phyloP scores from a whole-genome alignment of 2,797 vertebrate genomes.

The Eulemur rubriventer region DNA sequence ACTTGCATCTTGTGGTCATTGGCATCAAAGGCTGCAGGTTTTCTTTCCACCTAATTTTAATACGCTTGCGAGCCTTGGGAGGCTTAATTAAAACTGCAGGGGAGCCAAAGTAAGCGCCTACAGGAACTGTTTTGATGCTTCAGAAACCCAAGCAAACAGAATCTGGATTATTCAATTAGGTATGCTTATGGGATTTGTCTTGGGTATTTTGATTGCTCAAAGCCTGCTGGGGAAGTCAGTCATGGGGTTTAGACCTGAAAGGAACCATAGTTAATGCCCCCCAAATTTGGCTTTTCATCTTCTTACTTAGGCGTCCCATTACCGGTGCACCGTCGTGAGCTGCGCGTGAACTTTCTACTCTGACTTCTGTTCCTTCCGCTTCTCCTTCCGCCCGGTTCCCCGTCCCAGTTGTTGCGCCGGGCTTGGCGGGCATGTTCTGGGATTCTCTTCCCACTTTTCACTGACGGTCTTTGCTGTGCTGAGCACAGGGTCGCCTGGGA shows the following conservation, averaged over 20 bases:
- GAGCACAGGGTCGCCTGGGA: not conserved
- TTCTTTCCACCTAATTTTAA: conserved; percentile 70
- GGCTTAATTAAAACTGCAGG: conserved; percentile 81
- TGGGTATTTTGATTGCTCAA: conserved; percentile 69
- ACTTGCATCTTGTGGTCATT: conserved; percentile 53
- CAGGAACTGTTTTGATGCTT: conserved; percentile 78
- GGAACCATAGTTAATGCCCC: conserved; percentile 43
- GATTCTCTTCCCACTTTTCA: not conserved
- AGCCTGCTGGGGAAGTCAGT: conserved; percentile 65
- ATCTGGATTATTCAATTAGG: conserved; percentile 81
- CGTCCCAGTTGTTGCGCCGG: not conserved
- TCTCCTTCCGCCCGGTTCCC: not conserved
- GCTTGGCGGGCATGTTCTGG: not conserved
- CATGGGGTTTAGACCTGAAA: conserved; percentile 53
- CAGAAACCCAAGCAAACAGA: conserved; percentile 79
- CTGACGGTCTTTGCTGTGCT: not conserved
- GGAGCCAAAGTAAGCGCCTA: conserved; percentile 77
- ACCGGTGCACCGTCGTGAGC: not conserved
- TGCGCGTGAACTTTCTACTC: not conserved
- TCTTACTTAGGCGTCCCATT: not conserved
- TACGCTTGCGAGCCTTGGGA: conserved; percentile 73
- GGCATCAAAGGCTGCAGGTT: conserved; percentile 65
- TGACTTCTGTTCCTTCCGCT: not conserved
- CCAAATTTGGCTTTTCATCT: conserved; percentile 33
- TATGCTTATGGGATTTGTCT: conserved; percentile 78